Evolutionary conservation across 1,140 invertebrate species (phyloP), one percentile per base, ranked within the genome.

Genomic region (Sitophilus oryzae): DNA sequence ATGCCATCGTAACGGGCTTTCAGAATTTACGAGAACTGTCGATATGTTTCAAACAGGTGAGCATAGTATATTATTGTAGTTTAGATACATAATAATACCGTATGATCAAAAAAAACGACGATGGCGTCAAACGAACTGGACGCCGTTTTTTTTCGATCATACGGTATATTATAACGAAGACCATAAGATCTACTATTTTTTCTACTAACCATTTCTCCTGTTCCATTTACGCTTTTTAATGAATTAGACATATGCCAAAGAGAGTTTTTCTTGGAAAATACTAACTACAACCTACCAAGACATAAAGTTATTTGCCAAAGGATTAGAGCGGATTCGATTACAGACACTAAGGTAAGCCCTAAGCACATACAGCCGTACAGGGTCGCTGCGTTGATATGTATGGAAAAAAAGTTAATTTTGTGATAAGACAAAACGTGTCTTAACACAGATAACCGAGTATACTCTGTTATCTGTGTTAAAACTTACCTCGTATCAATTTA

Each of bases 211-310:
- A 34, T 19, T 11, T 35, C 20, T 18, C 19, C 9, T 50, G 16
- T 22, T 10, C 40, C 14, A 22, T 15, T 10, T 54, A 54, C 11
- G 11, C 21, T 16, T 1, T 23, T 37, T 6, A 10, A 25, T 56
- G 10, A 25, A 48, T 73, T 61, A 74, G 51, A 59, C 59, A 30
- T 61, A 56, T 21, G 69, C 70, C 21, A 71, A 70, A 11, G 65
- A 70, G 20, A 62, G 72, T 30, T 76, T 75, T 58, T 64, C 73
- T 8, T 70, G 64, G 65, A 72, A 75, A 58, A 72, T 74, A 54
- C 73, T 75, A 64, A 73, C 73, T 56, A 74, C 73, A 53, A 74
- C 74, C 15, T 71, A 67, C 47, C 74, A 74, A 49, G 75, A 76
- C 64, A 72, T 74, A 3, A 74, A 69, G 56, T 70, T 70, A 64